phyloP scores from a whole-genome alignment of 2,797 vertebrate genomes.

The Prionace glauca region DNA sequence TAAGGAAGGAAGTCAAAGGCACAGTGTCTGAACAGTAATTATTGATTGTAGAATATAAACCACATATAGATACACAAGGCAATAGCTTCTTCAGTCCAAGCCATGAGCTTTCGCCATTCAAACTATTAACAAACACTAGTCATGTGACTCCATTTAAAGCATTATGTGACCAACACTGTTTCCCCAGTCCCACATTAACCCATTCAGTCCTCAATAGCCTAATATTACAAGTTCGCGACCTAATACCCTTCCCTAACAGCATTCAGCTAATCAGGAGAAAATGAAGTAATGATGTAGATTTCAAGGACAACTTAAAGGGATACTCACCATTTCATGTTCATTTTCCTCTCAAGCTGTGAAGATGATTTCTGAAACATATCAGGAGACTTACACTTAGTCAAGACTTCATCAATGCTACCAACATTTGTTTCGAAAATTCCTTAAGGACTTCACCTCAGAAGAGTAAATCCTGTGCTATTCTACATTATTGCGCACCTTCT shows the following conservation, averaged over 20 bases:
- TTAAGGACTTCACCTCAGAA: background rate
- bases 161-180: too few relatives aligned
- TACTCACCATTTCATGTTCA: background rate
- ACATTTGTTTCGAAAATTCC: background rate
- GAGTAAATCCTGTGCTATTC: background rate
- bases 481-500: background rate
- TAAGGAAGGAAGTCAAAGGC: too few relatives aligned
- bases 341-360: background rate
- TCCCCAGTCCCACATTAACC: too few relatives aligned
- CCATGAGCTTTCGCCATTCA: too few relatives aligned
- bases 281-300: background rate
- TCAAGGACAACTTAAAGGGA: background rate
- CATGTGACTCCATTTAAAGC: too few relatives aligned
- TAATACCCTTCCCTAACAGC: background rate
- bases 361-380: background rate
- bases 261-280: background rate
- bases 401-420: background rate
- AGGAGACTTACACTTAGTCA: background rate
- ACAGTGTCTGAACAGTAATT: too few relatives aligned
- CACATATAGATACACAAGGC: too few relatives aligned
- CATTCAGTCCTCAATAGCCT: too few relatives aligned
- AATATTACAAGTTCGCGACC: background rate
- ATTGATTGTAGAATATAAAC: too few relatives aligned
- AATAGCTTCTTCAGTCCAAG: too few relatives aligned
- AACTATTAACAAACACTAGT: too few relatives aligned